phyloP scores from a whole-genome alignment of 2,888 invertebrate genomes.

The Melolontha melolontha region DNA sequence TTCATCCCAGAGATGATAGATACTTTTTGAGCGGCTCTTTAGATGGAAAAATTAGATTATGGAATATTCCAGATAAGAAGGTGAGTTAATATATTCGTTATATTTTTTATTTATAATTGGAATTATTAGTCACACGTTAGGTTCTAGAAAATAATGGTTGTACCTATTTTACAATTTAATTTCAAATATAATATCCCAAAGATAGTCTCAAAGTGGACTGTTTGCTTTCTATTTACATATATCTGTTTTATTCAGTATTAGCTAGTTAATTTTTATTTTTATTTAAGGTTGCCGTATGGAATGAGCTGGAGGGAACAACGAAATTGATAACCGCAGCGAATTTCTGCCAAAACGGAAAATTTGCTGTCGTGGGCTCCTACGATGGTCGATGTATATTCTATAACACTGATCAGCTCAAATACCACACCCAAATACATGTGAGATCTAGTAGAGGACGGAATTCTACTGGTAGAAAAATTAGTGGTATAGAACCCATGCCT shows the following conservation, averaged over 20 bases:
- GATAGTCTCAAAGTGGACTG: no score
- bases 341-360: slow-evolving; percentile 97
- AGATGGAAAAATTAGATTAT: slow-evolving; percentile 97
- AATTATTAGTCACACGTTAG: no score
- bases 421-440: slow-evolving; percentile 97
- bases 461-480: slow-evolving; percentile 93
- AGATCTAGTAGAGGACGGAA: slow-evolving; percentile 96
- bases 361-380: slow-evolving; percentile 98
- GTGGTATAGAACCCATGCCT: slow-evolving; percentile 97
- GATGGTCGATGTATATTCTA: slow-evolving; percentile 99
- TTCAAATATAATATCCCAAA: no score
- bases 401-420: slow-evolving; percentile 97
- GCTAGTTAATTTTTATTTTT: not conserved
- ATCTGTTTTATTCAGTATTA: no score
- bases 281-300: slow-evolving; percentile 90
- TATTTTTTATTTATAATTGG: no score
- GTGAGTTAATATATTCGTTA: slow-evolving; percentile 58
- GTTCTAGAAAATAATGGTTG: no score
- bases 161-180: no score
- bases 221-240: no score
- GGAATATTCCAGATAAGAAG: slow-evolving; percentile 99
- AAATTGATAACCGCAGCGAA: slow-evolving; percentile 97
- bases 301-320: slow-evolving; percentile 94
- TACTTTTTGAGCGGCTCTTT: slow-evolving; percentile 97
- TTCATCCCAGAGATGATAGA: slow-evolving; percentile 92